These are phyloP conservation scores for Leucania comma DNA, from an alignment of 2,888 invertebrate species.

Conservation along the genomic window DNA sequence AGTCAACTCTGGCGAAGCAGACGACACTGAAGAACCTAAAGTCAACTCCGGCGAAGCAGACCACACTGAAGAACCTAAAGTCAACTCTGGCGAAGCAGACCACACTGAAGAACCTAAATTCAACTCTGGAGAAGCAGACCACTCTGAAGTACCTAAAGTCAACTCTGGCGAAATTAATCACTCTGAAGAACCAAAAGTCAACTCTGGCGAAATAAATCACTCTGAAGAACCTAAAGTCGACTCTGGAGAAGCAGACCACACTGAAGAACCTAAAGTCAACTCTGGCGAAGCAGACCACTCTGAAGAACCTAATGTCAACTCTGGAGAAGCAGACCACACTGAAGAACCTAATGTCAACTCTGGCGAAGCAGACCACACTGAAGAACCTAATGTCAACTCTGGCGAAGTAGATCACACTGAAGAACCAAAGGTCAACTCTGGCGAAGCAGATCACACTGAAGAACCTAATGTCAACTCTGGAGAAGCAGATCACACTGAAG, in stretches of 20 bases:
- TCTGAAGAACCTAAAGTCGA: neutral
- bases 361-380: neutral
- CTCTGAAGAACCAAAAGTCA: neutral
- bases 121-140: neutral
- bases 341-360: neutral
- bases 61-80: neutral
- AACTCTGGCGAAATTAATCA: neutral
- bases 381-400: neutral
- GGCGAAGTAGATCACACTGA: neutral
- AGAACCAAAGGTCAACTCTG: neutral
- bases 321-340: neutral
- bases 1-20: neutral
- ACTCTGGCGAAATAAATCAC: neutral
- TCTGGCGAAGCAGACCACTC: neutral
- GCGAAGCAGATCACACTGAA: neutral
- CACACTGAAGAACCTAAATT: neutral
- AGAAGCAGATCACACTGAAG: neutral
- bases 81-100: constrained; percentile 10
- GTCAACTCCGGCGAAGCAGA: neutral
- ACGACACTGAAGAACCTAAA: neutral
- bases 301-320: neutral
- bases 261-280: neutral
- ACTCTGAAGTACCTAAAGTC: neutral
- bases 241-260: neutral
- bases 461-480: neutral